phyloP scores from a whole-genome alignment of 2,888 invertebrate species.

The Daptonema setosum region DNA sequence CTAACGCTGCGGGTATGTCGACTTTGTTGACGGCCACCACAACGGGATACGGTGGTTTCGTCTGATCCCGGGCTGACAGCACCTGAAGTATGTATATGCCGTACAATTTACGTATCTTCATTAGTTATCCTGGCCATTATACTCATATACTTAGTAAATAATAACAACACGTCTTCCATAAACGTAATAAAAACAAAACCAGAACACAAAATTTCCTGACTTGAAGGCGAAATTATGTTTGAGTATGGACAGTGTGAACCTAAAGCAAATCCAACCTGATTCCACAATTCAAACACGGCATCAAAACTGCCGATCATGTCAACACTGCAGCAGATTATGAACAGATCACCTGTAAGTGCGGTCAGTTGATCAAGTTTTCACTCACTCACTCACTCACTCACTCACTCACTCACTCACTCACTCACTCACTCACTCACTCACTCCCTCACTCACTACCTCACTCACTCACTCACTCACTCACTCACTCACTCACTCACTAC shows the following conservation, averaged over 20 bases:
- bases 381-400: background rate
- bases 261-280: no score
- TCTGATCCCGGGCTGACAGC: conserved; percentile 21
- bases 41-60: background rate
- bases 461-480: background rate
- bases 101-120: no score
- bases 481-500: conserved; percentile 35
- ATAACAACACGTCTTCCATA: no score
- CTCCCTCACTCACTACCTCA: no score
- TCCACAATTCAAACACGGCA: conserved; percentile 54
- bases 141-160: no score
- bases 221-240: no score
- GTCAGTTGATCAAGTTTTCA: background rate
- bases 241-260: no score
- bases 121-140: no score
- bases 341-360: conserved; percentile 44
- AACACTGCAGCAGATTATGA: conserved; percentile 61
- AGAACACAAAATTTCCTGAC: no score
- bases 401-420: conserved; percentile 33
- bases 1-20: conserved; percentile 3
- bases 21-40: conserved; percentile 9
- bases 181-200: no score
- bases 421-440: conserved; percentile 34
- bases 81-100: no score
- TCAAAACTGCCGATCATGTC: conserved; percentile 62